These are phyloP conservation scores for Nephila pilipes DNA, from an alignment of 1,140 invertebrate genomes.

Conservation along the genomic window DNA sequence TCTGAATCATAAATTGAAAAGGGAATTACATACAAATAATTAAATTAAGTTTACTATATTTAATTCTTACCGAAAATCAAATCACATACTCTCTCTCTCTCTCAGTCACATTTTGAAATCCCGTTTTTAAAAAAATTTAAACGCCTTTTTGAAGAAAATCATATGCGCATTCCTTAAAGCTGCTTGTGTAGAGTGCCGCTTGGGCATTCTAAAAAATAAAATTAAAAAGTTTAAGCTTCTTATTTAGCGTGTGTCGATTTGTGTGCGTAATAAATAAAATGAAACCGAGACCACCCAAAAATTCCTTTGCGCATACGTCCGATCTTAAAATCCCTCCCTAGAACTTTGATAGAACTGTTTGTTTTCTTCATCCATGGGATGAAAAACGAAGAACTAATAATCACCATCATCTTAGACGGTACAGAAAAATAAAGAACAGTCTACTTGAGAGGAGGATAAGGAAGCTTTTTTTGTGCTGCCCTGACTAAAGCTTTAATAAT, in stretches of 20 bases:
- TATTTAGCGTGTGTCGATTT: not conserved
- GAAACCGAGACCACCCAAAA: constrained; percentile 31
- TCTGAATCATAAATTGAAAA: too few species aligned
- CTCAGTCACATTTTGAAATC: not conserved
- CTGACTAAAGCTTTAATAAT: not conserved
- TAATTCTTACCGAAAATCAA: not conserved
- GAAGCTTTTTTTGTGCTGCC: not conserved
- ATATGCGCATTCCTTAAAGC: not conserved
- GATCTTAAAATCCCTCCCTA: not conserved
- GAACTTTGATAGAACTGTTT: constrained; percentile 8
- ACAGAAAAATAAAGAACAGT: not conserved
- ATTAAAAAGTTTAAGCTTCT: not conserved
- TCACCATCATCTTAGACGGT: not conserved
- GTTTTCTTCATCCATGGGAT: not conserved
- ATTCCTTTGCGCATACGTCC: not conserved
- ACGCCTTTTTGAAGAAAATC: not conserved
- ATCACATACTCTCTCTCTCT: not conserved
- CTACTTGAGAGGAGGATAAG: not conserved
- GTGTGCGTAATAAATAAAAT: not conserved
- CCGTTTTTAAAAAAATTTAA: not conserved
- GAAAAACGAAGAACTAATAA: constrained; percentile 9
- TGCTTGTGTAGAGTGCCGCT: not conserved
- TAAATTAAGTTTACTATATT: not conserved
- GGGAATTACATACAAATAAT: not conserved
- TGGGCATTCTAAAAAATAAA: not conserved